Evolutionary conservation across 1,140 invertebrate species (phyloP), one percentile per base, ranked within the genome.

Genomic region (Campoletis sonorensis): DNA sequence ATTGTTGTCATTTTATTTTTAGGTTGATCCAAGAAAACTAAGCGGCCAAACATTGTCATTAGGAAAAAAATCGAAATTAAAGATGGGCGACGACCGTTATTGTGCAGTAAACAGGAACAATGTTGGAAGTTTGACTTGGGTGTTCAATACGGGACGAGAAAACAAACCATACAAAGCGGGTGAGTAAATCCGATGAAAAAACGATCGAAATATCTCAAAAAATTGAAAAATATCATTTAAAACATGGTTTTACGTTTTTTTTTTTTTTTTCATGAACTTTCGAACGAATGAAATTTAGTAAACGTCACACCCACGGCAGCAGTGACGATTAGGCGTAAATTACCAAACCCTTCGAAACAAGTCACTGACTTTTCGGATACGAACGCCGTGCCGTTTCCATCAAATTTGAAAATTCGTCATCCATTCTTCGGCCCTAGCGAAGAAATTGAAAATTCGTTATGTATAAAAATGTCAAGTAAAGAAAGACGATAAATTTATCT

Each of bases 41-140:
- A 75, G 81, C 64, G 85, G 82, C 30, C 89, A 88, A 27, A 81
- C 23, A 1, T 77, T 90, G 40, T 18, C 71, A 23, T 83, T 90
- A 33, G 86, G 86, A 15, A 83, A 87, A 7, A 89, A 88, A 73
- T 86, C 87, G 21, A 90, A 89, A 80, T 75, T 90, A 26, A 90
- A 85, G 83, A 64, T 90, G 77, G 86, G 82, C 8, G 77, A 85
- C 1, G 86, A 87, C 61, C 78, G 79, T 49, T 90, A 90, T 51
- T 88, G 72, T 37, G 83, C 85, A n/a, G 71, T 82, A 15, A 81
- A 81, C 11, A 82, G 79, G 33, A 51, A 82, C 7, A 26, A 27
- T n/a, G 84, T 80, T 78, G 70, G 51, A 18, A 84, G 73, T 80
- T 4, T 89, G 4, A 87, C 88, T 15, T 90, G 87, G 61, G 84